Evolutionary conservation across 2,797 vertebrate genomes (phyloP), one percentile per base, ranked within the genome.

Genomic region (Epinephelus awoara): DNA sequence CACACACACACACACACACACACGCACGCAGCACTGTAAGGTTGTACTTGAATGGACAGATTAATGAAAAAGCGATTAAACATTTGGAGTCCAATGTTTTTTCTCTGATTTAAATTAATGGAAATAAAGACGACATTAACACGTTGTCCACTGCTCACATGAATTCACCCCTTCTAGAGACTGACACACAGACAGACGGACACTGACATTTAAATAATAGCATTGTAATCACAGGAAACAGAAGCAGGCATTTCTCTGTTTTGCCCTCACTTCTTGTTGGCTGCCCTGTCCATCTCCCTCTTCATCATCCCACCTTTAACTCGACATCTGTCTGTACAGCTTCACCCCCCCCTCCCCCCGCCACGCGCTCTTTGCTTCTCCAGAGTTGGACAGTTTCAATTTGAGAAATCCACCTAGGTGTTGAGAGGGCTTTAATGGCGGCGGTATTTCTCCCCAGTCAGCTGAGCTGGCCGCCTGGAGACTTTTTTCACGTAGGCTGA

Each of bases 191-290:
- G 61, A 76, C 63, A 75, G 75, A 88, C 68, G 70, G 59, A 65
- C 61, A 25, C 58, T 87, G 89, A 92, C 87, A 87, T 92, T 91
- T 90, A 81, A 90, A 91, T 93, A 92, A 87, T 79, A 75, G 76
- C 74, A 23, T 70, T 21, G 58, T 90, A 91, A 91, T 92, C 83
- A 84, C 80, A 80, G 81, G 77, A 87, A 88, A 68, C 83, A 76
- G 70, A 44, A 68, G 49, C 49, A 57, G 66, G 19, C 66, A 47
- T 85, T 83, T 82, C 19, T 67, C 70, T 52, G 58, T 72, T 82
- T 80, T 56, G 63, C 78, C 51, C 75, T 88, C 84, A 61, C 73
- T 85, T 82, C 77, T 76, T 80, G 71, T 91, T 67, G 61, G 75
- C 85, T 23, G 63, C 38, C 13, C 69, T 62, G 83, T 90, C 81